These are phyloP conservation scores for Tachina lurida DNA, from an alignment of 2,888 invertebrate genomes.

Conservation along the genomic window DNA sequence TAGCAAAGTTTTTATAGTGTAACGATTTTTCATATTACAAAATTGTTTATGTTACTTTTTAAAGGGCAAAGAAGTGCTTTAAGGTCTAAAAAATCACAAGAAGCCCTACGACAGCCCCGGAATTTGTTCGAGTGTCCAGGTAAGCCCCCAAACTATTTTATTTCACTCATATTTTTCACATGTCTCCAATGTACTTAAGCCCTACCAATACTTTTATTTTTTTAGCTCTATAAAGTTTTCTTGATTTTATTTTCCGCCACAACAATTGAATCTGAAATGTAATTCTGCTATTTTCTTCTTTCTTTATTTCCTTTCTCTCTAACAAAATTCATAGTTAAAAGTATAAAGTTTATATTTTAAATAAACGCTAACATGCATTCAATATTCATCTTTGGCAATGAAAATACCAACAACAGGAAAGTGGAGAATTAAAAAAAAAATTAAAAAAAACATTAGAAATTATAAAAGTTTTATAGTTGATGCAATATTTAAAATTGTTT, in stretches of 20 bases:
- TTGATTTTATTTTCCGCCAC: not conserved
- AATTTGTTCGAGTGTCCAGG: no score
- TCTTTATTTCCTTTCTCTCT: not conserved
- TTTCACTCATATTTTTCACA: no score
- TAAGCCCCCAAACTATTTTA: no score
- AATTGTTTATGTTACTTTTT: no score
- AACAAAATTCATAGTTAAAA: slow-evolving; percentile 31
- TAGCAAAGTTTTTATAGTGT: no score
- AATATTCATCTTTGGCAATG: slow-evolving; percentile 57
- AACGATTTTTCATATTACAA: no score
- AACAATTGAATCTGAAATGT: no score
- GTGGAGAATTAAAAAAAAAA: not conserved
- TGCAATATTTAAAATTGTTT: slow-evolving; percentile 52
- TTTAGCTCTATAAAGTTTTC: not conserved
- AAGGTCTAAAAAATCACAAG: no score
- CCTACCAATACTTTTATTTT: no score
- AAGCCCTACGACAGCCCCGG: no score
- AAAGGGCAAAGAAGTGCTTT: no score
- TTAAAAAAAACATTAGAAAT: slow-evolving; percentile 46
- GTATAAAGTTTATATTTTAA: slow-evolving; percentile 56
- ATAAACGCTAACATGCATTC: slow-evolving; percentile 66
- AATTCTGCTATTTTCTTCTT: slow-evolving; percentile 41
- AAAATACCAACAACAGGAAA: slow-evolving; percentile 13
- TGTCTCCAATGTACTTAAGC: no score
- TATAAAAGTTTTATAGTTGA: slow-evolving; percentile 53